Percentiles rank a stretch among this genome's conserved stretches.
These are phyloP conservation scores for Myrmecophaga tridactyla DNA, from an alignment of 2,113 vertebrate genomes.

Conservation along the genomic window DNA sequence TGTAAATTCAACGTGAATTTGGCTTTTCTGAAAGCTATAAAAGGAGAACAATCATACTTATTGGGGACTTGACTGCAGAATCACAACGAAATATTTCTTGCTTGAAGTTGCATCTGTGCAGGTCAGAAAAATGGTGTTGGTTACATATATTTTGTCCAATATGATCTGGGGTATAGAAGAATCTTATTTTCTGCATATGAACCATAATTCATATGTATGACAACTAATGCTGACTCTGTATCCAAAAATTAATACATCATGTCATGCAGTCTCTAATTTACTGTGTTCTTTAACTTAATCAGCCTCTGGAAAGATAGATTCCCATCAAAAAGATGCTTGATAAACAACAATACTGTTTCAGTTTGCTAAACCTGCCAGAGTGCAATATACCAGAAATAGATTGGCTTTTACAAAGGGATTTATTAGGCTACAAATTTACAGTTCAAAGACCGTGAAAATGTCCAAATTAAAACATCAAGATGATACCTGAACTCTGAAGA, in stretches of 20 bases:
- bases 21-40: neutral
- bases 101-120: neutral
- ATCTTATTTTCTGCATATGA: neutral
- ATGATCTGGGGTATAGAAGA: neutral
- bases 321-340: neutral
- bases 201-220: neutral
- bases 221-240: neutral
- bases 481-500: no score
- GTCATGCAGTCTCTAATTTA: rapidly evolving
- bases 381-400: no score
- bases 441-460: no score
- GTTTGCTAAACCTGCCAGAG: no score
- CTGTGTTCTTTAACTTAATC: neutral
- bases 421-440: no score
- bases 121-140: neutral
- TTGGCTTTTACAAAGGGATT: no score
- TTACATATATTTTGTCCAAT: neutral
- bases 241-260: neutral
- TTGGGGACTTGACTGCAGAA: rapidly evolving
- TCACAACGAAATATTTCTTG: neutral
- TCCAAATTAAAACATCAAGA: no score
- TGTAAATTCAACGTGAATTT: rapidly evolving
- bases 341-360: no score
- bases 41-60: neutral
- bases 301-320: rapidly evolving